Evolutionary conservation across 1,140 invertebrate species (phyloP), one percentile per base, ranked within the genome.

Genomic region (Nasonia longicornis): DNA sequence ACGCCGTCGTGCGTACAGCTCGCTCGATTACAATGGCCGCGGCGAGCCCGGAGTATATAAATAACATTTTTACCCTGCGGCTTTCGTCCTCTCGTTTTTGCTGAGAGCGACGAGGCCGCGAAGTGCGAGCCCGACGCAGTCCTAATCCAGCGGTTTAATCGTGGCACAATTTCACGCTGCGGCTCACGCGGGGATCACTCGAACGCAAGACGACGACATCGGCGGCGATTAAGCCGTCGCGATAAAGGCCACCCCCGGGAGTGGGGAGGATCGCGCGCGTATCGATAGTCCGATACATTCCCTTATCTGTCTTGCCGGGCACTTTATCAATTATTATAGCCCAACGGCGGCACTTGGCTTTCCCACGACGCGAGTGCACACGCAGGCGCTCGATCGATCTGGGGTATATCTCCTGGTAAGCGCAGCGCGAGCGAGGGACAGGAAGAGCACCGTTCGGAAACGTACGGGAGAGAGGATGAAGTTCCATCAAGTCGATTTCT

Each of bases 401-500:
- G 58, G 1, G 4, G 11, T 72, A 8, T 58, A 58, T 58, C 35
- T 42, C 38, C 14, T n/a, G 35, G 35, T 12, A 22, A 20, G 45
- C 6, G 26, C 70, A 26, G 1, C n/a, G 52, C 48, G 45, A 6
- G 10, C 48, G 16, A n/a, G 7, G 6, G 29, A 35, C 26, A 52
- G 11, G 71, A 26, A 77, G 74, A 35, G 31, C 31, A 20, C 11
- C 35, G 66, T 26, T 42, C 52, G 31, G 35, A 76, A 66, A 42
- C 74, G 6, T 35, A n/a, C 8, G 31, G 7, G 75, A 66, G 42
- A 38, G 63, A n/a, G 11, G 69, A 52, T 7, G 8, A n/a, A 26
- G 26, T 22, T 29, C 31, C 75, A 81, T 83, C 83, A 79, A 76
- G 80, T 84, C 80, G 82, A 83, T 86, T 84, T 86, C 85, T 85